These are phyloP conservation scores for Stichodactyla helianthus DNA, from an alignment of 64 coral and sea anemone species.

Conservation along the genomic window DNA sequence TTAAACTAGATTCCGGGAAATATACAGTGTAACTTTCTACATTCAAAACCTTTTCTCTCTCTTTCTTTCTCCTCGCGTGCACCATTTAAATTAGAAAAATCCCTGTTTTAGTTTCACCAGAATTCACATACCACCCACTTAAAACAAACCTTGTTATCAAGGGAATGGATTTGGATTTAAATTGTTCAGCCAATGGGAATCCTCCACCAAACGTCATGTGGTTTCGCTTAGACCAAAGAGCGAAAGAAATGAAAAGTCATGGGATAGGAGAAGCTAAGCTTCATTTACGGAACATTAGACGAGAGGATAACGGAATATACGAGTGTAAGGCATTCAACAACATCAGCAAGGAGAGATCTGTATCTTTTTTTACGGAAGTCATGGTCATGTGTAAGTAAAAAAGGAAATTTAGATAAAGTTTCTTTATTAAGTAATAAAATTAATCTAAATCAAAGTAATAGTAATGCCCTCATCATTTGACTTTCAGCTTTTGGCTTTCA, in stretches of 20 bases:
- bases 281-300: not conserved
- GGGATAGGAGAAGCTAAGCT: not conserved
- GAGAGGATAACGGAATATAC: not conserved
- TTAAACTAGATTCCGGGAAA: too few relatives aligned
- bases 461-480: too few relatives aligned
- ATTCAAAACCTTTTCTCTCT: too few relatives aligned
- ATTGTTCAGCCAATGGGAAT: not conserved
- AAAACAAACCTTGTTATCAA: not conserved
- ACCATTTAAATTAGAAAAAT: not conserved
- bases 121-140: not conserved
- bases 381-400: not conserved
- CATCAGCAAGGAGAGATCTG: not conserved
- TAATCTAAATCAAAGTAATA: too few relatives aligned
- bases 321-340: not conserved
- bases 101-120: not conserved
- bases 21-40: too few relatives aligned
- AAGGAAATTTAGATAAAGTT: not conserved
- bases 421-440: too few relatives aligned
- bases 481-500: too few relatives aligned
- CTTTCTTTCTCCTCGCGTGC: not conserved
- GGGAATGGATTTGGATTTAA: conserved; percentile 1
- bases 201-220: not conserved
- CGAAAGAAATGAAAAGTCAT: not conserved
- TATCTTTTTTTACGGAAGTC: not conserved
- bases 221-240: not conserved